Evolutionary conservation across 2,888 invertebrate species (phyloP).

Genomic region (Digitonthophagus gazella): DNA sequence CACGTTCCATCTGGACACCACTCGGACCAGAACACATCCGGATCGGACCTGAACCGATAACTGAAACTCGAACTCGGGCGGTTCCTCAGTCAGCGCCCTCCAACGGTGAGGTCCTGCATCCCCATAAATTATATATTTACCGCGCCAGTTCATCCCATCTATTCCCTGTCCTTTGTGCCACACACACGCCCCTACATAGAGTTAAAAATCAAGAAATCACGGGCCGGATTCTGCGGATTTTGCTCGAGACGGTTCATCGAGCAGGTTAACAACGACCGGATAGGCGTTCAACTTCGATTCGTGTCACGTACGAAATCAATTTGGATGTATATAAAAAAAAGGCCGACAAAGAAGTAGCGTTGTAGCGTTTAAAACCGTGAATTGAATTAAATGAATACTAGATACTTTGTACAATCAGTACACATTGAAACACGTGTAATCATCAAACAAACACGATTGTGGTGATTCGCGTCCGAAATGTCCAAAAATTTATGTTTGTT

Average conservation of each 20-base stretch:
- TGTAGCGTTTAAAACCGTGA: background rate
- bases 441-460: background rate
- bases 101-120: constrained; percentile 26
- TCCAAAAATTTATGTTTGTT: constrained; percentile 8
- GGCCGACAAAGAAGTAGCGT: background rate
- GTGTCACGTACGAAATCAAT: background rate
- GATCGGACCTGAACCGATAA: background rate
- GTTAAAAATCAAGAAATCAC: background rate
- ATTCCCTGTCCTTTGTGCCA: constrained; percentile 35
- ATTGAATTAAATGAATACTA: background rate
- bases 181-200: background rate
- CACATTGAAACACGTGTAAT: constrained; percentile 4
- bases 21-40: background rate
- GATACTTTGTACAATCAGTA: constrained; percentile 7
- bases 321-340: background rate
- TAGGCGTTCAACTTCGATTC: background rate
- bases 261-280: background rate
- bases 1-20: background rate
- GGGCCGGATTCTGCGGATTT: background rate
- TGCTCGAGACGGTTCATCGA: background rate
- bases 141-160: constrained; percentile 46
- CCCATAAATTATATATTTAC: constrained; percentile 48
- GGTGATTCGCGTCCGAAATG: constrained; percentile 4
- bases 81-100: background rate
- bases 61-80: background rate